phyloP scores from a whole-genome alignment of 2,113 vertebrate genomes.

The Oplegnathus fasciatus region DNA sequence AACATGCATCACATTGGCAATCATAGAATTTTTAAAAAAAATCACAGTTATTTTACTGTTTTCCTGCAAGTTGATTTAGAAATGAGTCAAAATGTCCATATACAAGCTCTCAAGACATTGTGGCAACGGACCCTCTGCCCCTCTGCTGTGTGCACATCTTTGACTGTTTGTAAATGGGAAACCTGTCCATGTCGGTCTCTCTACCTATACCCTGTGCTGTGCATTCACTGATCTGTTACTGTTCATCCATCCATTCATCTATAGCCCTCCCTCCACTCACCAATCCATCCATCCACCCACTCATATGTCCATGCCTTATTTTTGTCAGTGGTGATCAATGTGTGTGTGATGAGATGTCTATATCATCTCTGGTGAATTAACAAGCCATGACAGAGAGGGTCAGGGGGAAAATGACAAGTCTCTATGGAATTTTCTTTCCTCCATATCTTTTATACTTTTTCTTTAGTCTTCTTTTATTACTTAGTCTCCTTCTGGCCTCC shows the following conservation, averaged over 20 bases:
- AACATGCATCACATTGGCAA: not conserved
- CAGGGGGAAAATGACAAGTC: constrained; percentile 27
- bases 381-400: constrained; percentile 47
- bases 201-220: not conserved
- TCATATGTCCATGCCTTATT: constrained; percentile 1
- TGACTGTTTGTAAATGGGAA: not conserved
- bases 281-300: not conserved
- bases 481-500: not conserved
- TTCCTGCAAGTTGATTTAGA: not conserved
- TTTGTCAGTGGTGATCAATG: constrained; percentile 53
- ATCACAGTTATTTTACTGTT: not conserved
- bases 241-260: not conserved
- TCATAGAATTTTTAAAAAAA: not conserved
- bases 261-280: not conserved
- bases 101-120: not conserved
- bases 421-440: not conserved
- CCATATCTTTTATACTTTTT: not conserved
- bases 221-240: not conserved
- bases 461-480: not conserved
- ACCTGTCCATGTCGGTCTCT: not conserved
- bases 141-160: not conserved
- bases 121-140: not conserved
- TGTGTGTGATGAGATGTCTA: constrained; percentile 41
- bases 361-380: constrained; percentile 34
- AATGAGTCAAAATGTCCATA: not conserved